These are phyloP conservation scores for Latheticus oryzae DNA, from an alignment of 2,888 invertebrate species.

Conservation along the genomic window DNA sequence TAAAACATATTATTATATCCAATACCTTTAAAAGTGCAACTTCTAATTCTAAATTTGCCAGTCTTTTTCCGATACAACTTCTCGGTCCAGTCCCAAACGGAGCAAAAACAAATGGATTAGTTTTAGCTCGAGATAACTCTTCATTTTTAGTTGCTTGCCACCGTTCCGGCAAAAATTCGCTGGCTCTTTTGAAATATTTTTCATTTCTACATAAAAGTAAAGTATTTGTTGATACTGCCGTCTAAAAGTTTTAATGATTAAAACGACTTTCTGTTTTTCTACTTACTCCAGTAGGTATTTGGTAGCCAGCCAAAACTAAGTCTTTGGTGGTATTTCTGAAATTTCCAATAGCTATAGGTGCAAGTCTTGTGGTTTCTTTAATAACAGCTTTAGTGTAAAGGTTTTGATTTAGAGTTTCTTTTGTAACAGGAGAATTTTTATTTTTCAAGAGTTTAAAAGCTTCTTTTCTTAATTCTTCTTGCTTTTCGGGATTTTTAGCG, in stretches of 20 bases:
- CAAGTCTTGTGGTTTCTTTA: conserved; percentile 70
- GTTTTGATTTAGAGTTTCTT: conserved; percentile 60
- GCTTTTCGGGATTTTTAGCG: conserved; percentile 63
- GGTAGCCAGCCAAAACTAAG: conserved; percentile 60
- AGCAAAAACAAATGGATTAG: conserved; percentile 71
- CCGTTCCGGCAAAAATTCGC: conserved; percentile 57
- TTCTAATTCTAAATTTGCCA: conserved; percentile 74
- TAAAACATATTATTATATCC: no score
- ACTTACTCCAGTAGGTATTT: conserved; percentile 63
- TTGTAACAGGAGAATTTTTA: conserved; percentile 58
- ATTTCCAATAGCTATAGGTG: conserved; percentile 53
- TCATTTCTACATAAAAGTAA: conserved; percentile 37
- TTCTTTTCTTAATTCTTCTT: conserved; percentile 64
- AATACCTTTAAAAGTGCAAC: conserved; percentile 55
- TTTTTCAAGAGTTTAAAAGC: conserved; percentile 53
- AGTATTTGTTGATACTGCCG: conserved; percentile 40
- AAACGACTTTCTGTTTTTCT: no score
- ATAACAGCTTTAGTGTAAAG: conserved; percentile 73
- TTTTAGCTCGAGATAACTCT: conserved; percentile 50
- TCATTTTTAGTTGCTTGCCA: conserved; percentile 51
- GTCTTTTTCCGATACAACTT: conserved; percentile 76
- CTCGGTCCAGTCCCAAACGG: conserved; percentile 79
- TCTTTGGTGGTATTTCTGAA: conserved; percentile 55
- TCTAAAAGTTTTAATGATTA: no score
- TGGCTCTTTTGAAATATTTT: conserved; percentile 45